Base-by-base conservation (phyloP, 2,888 invertebrate genomes). In the Drosophila tripunctata region DNA sequence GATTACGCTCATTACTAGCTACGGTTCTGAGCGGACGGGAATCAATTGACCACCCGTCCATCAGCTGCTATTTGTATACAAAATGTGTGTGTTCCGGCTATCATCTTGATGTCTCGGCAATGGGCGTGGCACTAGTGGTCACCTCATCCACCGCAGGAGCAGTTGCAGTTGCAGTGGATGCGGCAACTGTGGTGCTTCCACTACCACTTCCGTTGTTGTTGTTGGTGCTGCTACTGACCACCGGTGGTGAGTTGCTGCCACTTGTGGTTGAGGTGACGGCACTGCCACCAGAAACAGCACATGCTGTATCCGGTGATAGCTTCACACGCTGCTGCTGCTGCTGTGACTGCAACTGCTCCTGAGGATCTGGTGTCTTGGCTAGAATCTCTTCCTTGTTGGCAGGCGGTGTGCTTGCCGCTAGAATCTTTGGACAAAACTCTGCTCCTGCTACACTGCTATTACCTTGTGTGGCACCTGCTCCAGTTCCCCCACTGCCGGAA, bases 151-250 rank as follows among this genome's bases (percentile, higher is more conserved):
- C 62, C 17, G 67, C 38, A 24, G 60, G 41, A 14, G 48, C 52
- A 22, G 63, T 35, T 1, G 48, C 31, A 4, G 52, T 58, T 30
- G 66, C 47, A 6, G 44, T 15, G 6, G 12, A 12, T 6, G 27
- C 24, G 15, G 58, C 8, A 1, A 30, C 14, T 73, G 31, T 72
- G 72, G 24, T n/a, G n/a, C n/a, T n/a, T n/a, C n/a, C n/a, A n/a
- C n/a, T n/a, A n/a, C n/a, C n/a, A n/a, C n/a, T n/a, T n/a, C n/a
- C n/a, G n/a, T 62, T 52, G 24, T 75, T 72, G 48, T 75, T 64
- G 72, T 80, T 90, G 66, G 90, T 90, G 82, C 91, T 90, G 80
- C 90, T 90, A 71, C 90, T 90, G 58, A 90, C 91, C 68, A 90
- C 89, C n/a, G 90, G 90, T 30, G 90, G 91, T 15, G 91, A 86